phyloP scores from a whole-genome alignment of 2,888 invertebrate species.

The Lepidocyrtinus sp. region DNA sequence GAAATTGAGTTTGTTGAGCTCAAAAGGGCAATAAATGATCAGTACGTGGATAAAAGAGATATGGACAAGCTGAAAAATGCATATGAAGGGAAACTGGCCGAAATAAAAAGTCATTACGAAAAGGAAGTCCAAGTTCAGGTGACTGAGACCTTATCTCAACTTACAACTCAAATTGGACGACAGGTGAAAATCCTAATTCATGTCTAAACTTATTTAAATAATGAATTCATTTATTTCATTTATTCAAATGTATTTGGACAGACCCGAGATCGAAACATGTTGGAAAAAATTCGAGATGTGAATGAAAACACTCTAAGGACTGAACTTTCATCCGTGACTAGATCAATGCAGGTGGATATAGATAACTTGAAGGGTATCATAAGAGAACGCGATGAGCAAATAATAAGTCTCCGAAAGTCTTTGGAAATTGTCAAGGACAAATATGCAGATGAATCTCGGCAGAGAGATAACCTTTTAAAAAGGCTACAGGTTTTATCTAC shows the following conservation, averaged over 20 bases:
- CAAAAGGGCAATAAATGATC: conserved; percentile 57
- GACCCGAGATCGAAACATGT: conserved; percentile 37
- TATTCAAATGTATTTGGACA: too few relatives aligned
- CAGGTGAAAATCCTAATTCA: too few relatives aligned
- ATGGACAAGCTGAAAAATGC: conserved; percentile 37
- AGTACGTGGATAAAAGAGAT: conserved; percentile 55
- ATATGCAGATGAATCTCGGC: conserved; percentile 48
- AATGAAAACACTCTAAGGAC: conserved; percentile 49
- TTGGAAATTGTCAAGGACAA: conserved; percentile 52
- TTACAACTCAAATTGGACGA: conserved; percentile 37
- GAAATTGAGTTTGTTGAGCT: conserved; percentile 59
- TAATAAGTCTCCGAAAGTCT: conserved; percentile 47
- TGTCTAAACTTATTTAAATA: too few relatives aligned
- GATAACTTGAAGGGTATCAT: conserved; percentile 46
- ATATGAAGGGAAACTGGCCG: conserved; percentile 49
- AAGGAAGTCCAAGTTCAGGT: conserved; percentile 46
- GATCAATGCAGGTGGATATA: conserved; percentile 43
- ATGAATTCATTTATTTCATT: too few relatives aligned
- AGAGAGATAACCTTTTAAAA: conserved; percentile 48
- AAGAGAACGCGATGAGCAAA: conserved; percentile 58
- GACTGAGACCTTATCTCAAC: conserved; percentile 46
- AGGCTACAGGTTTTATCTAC: conserved; percentile 50
- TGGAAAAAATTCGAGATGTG: conserved; percentile 49
- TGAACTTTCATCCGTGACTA: conserved; percentile 45
- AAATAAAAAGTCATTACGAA: conserved; percentile 42